Evolutionary conservation across 2,113 vertebrate genomes (phyloP).

Genomic region (Corythoichthys intestinalis): DNA sequence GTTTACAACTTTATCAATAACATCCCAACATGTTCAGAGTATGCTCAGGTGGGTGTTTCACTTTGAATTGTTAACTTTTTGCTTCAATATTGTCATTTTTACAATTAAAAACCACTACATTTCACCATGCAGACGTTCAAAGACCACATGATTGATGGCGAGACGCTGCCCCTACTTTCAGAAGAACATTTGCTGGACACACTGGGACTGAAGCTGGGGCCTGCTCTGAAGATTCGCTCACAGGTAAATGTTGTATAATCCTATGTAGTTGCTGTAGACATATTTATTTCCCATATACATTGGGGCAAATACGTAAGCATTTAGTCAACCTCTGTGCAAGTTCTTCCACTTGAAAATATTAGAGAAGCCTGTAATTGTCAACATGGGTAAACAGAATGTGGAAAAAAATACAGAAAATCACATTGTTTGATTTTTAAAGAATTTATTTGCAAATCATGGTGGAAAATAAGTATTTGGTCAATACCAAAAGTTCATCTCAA

Average conservation of each 20-base stretch:
- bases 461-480: too few species aligned
- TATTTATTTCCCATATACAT: too few species aligned
- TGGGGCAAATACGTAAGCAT: too few species aligned
- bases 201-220: conserved; percentile 90
- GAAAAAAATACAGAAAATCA: too few species aligned
- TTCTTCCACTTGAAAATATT: too few species aligned
- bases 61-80: background rate
- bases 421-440: too few species aligned
- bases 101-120: background rate
- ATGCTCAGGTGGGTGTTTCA: conserved; percentile 80
- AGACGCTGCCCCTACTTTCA: conserved; percentile 89
- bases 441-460: too few species aligned
- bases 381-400: too few species aligned
- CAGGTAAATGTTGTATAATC: conserved; percentile 74
- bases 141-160: conserved; percentile 93
- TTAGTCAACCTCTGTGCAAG: too few species aligned
- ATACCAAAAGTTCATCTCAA: too few species aligned
- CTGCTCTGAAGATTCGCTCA: conserved; percentile 91
- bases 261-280: background rate
- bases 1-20: conserved; percentile 84
- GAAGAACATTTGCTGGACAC: conserved; percentile 93
- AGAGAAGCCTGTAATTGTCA: too few species aligned
- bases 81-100: background rate
- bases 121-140: conserved; percentile 78
- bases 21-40: conserved; percentile 87